Evolutionary conservation across 2,113 vertebrate species (phyloP).

Genomic region (Chaetura pelagica): DNA sequence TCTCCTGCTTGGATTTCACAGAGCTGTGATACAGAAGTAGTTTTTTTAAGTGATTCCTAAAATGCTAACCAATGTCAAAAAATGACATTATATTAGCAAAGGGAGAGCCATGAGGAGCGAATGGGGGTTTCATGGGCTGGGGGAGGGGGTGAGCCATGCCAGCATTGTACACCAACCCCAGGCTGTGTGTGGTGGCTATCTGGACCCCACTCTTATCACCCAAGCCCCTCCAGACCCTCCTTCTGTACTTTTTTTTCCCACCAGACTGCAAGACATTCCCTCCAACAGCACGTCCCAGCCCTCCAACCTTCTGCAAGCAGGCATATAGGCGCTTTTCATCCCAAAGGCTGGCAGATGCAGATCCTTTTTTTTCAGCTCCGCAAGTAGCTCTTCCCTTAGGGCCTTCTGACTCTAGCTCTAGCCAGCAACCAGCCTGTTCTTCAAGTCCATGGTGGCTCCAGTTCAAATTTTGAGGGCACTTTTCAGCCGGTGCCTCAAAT

Average conservation of each 20-base stretch:
- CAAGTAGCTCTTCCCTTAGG: constrained; percentile 7
- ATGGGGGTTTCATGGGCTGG: neutral
- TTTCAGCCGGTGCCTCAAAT: neutral
- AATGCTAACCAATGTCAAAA: neutral
- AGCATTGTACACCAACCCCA: accelerated
- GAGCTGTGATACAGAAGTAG: neutral
- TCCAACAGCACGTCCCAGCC: accelerated
- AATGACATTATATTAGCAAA: neutral
- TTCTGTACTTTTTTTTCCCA: neutral
- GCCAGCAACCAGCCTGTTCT: neutral
- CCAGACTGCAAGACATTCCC: neutral
- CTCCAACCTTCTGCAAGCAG: neutral
- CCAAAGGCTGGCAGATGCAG: neutral
- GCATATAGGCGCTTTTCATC: neutral
- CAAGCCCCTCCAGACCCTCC: neutral
- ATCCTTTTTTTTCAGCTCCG: neutral
- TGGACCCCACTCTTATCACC: neutral
- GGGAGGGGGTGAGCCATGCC: neutral
- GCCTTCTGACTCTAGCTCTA: neutral
- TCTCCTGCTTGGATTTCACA: neutral
- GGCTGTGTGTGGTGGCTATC: neutral
- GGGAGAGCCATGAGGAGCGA: neutral
- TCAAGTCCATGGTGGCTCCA: neutral
- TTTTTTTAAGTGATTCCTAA: neutral
- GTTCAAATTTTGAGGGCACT: neutral